Evolutionary conservation across 2,113 vertebrate genomes (phyloP), one percentile per base, ranked within the genome.

Genomic region (Clarias macrocephalus): DNA sequence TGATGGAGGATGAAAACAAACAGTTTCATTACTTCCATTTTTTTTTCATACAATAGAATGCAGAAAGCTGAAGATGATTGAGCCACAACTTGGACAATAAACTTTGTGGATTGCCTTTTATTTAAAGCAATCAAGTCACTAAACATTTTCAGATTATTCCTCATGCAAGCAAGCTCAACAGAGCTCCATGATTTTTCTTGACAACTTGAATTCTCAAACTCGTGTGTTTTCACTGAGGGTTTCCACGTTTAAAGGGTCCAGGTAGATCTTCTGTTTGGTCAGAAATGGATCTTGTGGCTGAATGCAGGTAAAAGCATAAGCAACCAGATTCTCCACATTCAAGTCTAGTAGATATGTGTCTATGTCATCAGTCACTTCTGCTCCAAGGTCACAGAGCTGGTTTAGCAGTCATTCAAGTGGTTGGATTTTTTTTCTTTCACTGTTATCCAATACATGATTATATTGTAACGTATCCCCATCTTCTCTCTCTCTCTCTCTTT

Each of bases 301-400:
- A 6, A 93, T 30, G 10, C 84, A 89, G 5, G 89, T 90, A 60
- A 92, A 85, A 2, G 77, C 84, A 23, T 90, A 90, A 12, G 30
- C 85, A n/a, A 92, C 30, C 3, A 90, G 19, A 80, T 83, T 84
- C 13, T 87, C 62, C 33, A 62, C 62, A 2, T 25, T 5, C 3
- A 33, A n/a, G 33, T 90, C 52, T 8, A 88, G 13, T 13, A 89
- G 0, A 3, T 85, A 19, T 68, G 42, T 19, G 16, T 86, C 72
- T 6, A 90, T 25, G 23, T 91, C 56, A 5, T 1, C 81, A 25
- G 68, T 66, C 13, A 87, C 12, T 0, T 16, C n/a, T 3, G 80
- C 77, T 73, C 87, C n/a, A n/a, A n/a, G n/a, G n/a, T n/a, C n/a
- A n/a, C n/a, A n/a, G n/a, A n/a, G n/a, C n/a, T n/a, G n/a, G n/a